phyloP scores from a whole-genome alignment of 30 jellyfish, hydroid and myxozoan species.

The Rhopilema esculentum region DNA sequence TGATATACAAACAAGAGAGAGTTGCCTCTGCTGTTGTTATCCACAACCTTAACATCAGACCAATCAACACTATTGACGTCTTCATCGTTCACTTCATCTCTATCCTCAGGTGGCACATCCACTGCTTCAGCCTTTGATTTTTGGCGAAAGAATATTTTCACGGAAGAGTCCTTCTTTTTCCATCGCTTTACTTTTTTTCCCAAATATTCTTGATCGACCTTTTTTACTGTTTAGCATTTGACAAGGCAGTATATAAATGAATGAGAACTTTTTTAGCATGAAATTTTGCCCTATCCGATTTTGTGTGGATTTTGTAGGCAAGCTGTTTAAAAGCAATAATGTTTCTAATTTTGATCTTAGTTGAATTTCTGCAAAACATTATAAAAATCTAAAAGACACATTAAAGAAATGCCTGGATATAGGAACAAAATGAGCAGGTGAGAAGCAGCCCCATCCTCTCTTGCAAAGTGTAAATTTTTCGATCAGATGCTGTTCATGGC shows the following conservation, averaged over 20 bases:
- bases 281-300: not conserved
- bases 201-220: conserved; percentile 45
- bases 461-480: conserved; percentile 63
- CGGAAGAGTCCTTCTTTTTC: conserved; percentile 17
- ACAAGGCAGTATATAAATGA: too few species aligned
- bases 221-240: too few species aligned
- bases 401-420: conserved; percentile 56
- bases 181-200: conserved; percentile 31
- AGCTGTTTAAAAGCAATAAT: too few species aligned
- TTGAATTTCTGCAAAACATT: conserved; percentile 24
- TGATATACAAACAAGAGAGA: conserved; percentile 73
- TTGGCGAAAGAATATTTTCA: conserved; percentile 27
- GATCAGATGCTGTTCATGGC: conserved; percentile 55
- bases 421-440: conserved; percentile 49
- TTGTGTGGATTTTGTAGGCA: not conserved
- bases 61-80: not conserved
- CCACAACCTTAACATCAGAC: not conserved
- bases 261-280: not conserved
- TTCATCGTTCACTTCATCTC: not conserved
- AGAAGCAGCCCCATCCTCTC: conserved; percentile 62
- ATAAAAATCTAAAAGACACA: conserved; percentile 25
- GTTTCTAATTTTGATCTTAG: not conserved
- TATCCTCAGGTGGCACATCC: not conserved
- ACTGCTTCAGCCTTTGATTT: conserved; percentile 5
- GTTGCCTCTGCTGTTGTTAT: not conserved